Conservation (phyloP, 2,113 vertebrate species). For the Columbina picui region DNA sequence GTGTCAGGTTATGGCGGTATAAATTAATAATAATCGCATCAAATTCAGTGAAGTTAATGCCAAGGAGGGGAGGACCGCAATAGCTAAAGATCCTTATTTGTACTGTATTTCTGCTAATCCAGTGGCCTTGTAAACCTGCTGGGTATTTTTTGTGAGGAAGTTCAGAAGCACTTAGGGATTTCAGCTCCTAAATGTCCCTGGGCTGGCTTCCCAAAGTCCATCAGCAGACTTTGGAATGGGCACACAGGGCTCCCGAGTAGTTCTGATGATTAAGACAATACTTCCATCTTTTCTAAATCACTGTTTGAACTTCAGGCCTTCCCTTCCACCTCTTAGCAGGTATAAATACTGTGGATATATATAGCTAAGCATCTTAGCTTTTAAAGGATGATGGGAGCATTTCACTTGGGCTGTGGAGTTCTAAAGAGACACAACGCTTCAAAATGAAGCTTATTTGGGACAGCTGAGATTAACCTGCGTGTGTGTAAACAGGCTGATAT, state of each 20-base stretch:
- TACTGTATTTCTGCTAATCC: background rate
- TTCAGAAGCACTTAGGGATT: background rate
- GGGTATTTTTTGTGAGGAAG: background rate
- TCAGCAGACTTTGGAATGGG: background rate
- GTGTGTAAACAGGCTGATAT: background rate
- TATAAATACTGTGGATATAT: background rate
- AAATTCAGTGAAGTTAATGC: background rate
- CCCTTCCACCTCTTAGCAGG: background rate
- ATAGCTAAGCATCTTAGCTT: background rate
- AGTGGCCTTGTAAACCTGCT: background rate
- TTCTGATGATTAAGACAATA: slow-evolving; percentile 6
- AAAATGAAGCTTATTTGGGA: background rate
- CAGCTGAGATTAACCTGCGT: background rate
- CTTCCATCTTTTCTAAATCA: background rate
- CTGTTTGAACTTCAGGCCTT: background rate
- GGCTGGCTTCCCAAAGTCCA: slow-evolving; percentile 23
- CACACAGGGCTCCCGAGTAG: background rate
- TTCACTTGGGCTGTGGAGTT: background rate
- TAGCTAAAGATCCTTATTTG: background rate
- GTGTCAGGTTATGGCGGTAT: background rate
- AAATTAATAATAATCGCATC: background rate
- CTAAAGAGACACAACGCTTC: background rate
- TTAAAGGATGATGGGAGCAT: background rate
- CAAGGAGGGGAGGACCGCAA: background rate
- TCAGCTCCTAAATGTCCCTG: background rate